phyloP scores from a whole-genome alignment of 2,113 vertebrate species.

The Scytalopus superciliaris region DNA sequence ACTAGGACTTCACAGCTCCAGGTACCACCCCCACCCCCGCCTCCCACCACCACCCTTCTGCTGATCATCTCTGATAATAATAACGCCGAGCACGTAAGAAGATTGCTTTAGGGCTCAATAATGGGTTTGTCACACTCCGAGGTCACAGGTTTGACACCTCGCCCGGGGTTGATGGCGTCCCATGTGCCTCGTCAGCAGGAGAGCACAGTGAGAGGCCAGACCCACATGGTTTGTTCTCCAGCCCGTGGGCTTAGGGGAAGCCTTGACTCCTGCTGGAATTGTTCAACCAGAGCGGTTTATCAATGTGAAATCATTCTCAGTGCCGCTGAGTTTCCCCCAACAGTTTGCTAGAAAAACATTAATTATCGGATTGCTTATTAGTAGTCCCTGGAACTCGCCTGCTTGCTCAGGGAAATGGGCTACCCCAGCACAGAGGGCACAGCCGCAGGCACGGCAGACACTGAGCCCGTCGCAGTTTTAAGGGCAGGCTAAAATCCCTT shows the following conservation, averaged over 20 bases:
- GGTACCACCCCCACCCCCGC: background rate
- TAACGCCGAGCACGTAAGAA: fast-evolving
- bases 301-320: background rate
- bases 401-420: background rate
- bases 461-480: fast-evolving
- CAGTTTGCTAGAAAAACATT: background rate
- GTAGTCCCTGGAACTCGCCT: background rate
- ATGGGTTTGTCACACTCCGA: background rate
- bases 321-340: background rate
- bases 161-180: fast-evolving
- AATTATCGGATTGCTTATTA: no score
- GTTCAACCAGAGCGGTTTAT: fast-evolving
- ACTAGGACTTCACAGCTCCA: background rate
- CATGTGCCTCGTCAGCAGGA: no score
- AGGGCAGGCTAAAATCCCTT: background rate
- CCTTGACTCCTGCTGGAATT: background rate
- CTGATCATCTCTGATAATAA: background rate
- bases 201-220: fast-evolving
- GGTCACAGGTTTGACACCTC: background rate
- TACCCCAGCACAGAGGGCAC: background rate
- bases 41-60: background rate
- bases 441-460: background rate
- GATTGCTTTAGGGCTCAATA: background rate
- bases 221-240: no score
- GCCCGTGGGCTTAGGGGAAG: fast-evolving